A percentile compares a stretch with the other conserved stretches of the same genome.
These are phyloP conservation scores for Mobula hypostoma DNA, from an alignment of 2,113 vertebrate species.

Conservation along the genomic window DNA sequence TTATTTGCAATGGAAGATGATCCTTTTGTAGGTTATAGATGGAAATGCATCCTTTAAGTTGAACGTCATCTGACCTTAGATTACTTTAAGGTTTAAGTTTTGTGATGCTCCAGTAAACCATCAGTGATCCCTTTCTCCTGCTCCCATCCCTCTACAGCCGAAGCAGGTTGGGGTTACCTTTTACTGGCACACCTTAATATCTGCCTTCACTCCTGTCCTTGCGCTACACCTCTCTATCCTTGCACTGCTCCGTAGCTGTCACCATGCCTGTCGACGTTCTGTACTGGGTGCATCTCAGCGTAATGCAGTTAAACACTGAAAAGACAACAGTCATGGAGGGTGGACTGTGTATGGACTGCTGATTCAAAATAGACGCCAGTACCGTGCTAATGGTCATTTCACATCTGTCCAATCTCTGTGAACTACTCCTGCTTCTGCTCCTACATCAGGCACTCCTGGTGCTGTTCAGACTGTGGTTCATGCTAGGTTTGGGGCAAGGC, in stretches of 20 bases:
- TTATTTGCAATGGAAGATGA: not conserved
- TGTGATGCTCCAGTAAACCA: not conserved
- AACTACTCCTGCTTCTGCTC: not conserved
- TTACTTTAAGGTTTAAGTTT: not conserved
- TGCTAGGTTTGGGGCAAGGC: no score
- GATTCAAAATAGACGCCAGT: not conserved
- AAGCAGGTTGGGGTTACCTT: not conserved
- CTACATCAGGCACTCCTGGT: not conserved
- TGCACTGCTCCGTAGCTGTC: not conserved
- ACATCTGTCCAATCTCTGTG: not conserved
- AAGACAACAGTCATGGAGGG: not conserved
- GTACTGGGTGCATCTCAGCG: not conserved
- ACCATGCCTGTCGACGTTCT: not conserved
- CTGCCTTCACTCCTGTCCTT: not conserved
- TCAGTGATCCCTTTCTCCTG: not conserved
- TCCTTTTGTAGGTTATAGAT: not conserved
- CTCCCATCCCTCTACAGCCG: not conserved
- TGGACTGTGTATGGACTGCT: no score
- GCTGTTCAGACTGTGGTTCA: not conserved
- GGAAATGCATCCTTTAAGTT: not conserved
- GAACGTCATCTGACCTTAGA: not conserved
- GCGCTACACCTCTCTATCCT: not conserved
- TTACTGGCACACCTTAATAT: not conserved
- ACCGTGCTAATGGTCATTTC: not conserved
- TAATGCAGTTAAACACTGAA: not conserved